phyloP scores from a whole-genome alignment of 2,113 vertebrate species.

The Limnothrissa miodon region DNA sequence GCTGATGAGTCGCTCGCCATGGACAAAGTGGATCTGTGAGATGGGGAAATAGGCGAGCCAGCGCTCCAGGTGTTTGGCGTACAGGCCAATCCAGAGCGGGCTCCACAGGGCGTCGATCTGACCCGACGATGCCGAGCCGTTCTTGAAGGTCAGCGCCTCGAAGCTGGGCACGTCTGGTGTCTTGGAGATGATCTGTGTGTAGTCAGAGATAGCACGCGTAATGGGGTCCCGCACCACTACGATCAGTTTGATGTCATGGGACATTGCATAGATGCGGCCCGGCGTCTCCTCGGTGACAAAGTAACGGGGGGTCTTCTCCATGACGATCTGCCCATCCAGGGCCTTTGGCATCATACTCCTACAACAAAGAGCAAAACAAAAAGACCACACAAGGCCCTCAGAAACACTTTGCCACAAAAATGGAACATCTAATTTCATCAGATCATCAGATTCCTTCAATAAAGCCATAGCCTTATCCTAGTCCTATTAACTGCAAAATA shows the following conservation, averaged over 20 bases:
- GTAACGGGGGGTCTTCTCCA: conserved; percentile 80
- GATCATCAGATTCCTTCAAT: background rate
- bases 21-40: conserved; percentile 77
- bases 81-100: conserved; percentile 77
- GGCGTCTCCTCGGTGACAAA: conserved; percentile 75
- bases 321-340: conserved; percentile 76
- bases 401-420: background rate
- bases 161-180: conserved; percentile 71
- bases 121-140: conserved; percentile 62
- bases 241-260: conserved; percentile 72
- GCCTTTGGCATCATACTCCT: conserved; percentile 81
- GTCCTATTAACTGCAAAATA: background rate
- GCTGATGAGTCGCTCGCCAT: conserved; percentile 72
- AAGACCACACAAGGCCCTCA: background rate
- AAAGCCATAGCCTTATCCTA: background rate
- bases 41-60: conserved; percentile 76
- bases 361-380: conserved; percentile 20
- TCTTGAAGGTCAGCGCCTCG: conserved; percentile 74
- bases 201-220: conserved; percentile 78
- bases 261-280: conserved; percentile 72
- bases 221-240: conserved; percentile 78
- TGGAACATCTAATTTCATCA: background rate
- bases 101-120: conserved; percentile 75
- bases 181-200: conserved; percentile 80
- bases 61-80: conserved; percentile 76